phyloP scores from a whole-genome alignment of 2,888 invertebrate species.

The Calliopum simillimum region DNA sequence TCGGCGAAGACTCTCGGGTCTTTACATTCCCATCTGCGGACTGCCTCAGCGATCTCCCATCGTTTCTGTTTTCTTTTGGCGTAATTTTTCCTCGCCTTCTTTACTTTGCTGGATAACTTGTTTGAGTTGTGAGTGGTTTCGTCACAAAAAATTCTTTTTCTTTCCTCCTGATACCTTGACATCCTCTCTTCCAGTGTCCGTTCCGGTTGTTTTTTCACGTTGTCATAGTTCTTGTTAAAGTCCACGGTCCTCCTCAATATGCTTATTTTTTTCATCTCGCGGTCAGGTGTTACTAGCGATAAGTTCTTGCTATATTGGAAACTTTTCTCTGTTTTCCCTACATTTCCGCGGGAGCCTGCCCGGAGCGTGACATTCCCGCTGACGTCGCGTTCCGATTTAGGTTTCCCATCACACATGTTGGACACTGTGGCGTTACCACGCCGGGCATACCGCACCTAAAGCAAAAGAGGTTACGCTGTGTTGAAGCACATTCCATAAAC shows the following conservation, averaged over 20 bases:
- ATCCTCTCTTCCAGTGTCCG: not conserved
- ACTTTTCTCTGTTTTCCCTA: no score
- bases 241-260: no score
- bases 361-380: not conserved
- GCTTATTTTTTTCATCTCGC: no score
- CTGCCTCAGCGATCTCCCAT: not conserved
- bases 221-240: no score
- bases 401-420: slow-evolving; percentile 22
- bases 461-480: no score
- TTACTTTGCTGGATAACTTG: not conserved
- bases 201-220: no score
- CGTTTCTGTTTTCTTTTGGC: not conserved
- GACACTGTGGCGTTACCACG: slow-evolving; percentile 14
- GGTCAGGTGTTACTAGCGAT: no score
- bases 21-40: not conserved
- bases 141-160: not conserved
- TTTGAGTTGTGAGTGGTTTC: no score
- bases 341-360: no score
- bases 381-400: not conserved
- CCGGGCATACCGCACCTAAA: not conserved
- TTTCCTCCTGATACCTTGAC: not conserved
- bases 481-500: not conserved
- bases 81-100: not conserved
- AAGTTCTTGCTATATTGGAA: no score
- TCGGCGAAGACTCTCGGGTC: not conserved